Percentiles rank a stretch among this genome's conserved stretches.
phyloP scores from a whole-genome alignment of 2,797 vertebrate genomes.

The Lagorchestes hirsutus region DNA sequence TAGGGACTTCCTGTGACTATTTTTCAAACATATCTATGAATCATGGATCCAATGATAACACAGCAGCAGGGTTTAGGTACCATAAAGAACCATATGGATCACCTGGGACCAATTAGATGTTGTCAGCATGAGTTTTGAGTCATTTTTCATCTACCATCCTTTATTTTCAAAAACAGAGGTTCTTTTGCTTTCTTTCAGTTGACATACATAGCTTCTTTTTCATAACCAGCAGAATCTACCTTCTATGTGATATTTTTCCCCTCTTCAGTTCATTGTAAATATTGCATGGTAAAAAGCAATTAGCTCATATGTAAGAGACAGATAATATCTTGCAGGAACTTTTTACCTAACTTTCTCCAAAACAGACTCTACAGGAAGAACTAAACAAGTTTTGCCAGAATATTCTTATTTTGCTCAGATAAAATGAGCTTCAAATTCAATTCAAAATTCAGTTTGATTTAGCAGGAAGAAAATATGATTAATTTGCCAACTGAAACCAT shows the following conservation, averaged over 20 bases:
- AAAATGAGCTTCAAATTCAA: not conserved
- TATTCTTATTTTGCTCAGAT: not conserved
- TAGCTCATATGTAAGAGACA: slow-evolving; percentile 37
- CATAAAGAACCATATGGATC: not conserved
- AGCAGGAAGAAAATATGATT: not conserved
- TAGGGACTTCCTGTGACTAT: not conserved
- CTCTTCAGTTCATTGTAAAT: slow-evolving; percentile 24
- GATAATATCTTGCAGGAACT: slow-evolving; percentile 36
- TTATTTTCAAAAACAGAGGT: slow-evolving; percentile 4
- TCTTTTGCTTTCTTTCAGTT: not conserved
- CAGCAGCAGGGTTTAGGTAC: not conserved
- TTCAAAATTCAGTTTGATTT: slow-evolving; percentile 15
- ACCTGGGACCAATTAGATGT: not conserved
- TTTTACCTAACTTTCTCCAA: slow-evolving; percentile 21
- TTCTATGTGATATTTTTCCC: not conserved
- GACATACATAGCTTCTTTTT: slow-evolving; percentile 12
- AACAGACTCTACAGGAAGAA: slow-evolving; percentile 18
- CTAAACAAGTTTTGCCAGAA: not conserved
- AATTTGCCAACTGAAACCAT: not conserved
- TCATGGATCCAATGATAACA: not conserved
- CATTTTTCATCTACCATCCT: not conserved
- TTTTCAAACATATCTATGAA: slow-evolving; percentile 17
- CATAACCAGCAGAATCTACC: slow-evolving; percentile 14
- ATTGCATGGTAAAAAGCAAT: slow-evolving; percentile 37
- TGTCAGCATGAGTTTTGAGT: not conserved